Evolutionary conservation across 2,797 vertebrate genomes (phyloP), one percentile per base, ranked within the genome.

Genomic region (Fistularia tabacaria): DNA sequence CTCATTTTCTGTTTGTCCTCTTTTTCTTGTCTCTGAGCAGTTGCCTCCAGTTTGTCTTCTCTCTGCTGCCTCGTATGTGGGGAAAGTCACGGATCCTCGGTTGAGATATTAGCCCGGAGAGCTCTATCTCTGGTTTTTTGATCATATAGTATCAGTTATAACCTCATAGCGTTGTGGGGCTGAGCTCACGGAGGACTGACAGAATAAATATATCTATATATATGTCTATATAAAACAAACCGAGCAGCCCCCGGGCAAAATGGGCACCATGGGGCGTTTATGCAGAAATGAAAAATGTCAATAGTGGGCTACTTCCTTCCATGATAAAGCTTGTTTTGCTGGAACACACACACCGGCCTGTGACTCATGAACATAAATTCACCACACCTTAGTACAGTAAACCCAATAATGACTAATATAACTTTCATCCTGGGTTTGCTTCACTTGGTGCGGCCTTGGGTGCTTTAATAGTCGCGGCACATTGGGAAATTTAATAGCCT

Each of bases 371-470:
- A 75, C 80, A 83, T 83, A 84, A 80, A 85, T 79, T 71, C 67
- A 67, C 54, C 25, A 25, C 25, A 25, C 25, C 25, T 25, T 25
- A 25, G 25, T 8, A 78, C 71, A 69, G 74, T 80, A 78, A 80
- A 25, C 49, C 44, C 60, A 77, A 79, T 73, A 73, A 82, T 83
- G 79, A 88, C 87, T 78, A 80, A 84, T 86, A 75, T 69, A 71
- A 83, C 76, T 84, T 82, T 85, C 82, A 84, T 84, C 73, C 69
- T 52, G 73, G 74, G 69, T 83, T 83, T 85, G 84, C 84, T 80
- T 81, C 80, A 77, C 71, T 80, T 78, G 74, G 55, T 73, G 73
- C 80, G 74, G 85, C 86, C 82, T 85, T 86, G 82, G 74, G 74
- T 66, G 54, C 77, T 82, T 82, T 83, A 76, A 84, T 69, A 80